phyloP scores from a whole-genome alignment of 2,888 invertebrate species.

The Nomada fucata region DNA sequence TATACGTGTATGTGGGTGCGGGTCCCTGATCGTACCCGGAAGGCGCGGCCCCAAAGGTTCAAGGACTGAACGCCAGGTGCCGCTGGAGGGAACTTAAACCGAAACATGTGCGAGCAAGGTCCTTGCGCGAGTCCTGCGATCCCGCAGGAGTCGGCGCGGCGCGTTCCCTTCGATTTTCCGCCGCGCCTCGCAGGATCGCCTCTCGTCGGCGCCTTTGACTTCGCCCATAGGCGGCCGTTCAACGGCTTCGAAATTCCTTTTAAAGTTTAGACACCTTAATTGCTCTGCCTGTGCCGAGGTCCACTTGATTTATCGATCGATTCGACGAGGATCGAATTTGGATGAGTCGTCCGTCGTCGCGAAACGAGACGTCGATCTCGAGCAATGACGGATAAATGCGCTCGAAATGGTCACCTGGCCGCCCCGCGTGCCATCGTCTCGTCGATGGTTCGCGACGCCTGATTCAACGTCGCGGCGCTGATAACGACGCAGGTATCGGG shows the following conservation, averaged over 20 bases:
- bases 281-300: slow-evolving; percentile 7
- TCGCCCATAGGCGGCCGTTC: slow-evolving; percentile 37
- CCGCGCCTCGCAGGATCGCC: neutral
- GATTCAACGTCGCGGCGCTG: slow-evolving; percentile 6
- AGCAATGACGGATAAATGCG: neutral
- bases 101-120: slow-evolving; percentile 77
- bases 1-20: slow-evolving; percentile 59
- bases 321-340: slow-evolving; percentile 46
- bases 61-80: slow-evolving; percentile 82
- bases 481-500: slow-evolving; percentile 43
- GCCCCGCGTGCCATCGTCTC: neutral
- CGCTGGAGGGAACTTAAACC: slow-evolving; percentile 78
- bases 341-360: slow-evolving; percentile 29
- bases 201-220: slow-evolving; percentile 47
- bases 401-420: neutral
- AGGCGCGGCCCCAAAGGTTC: slow-evolving; percentile 79
- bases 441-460: slow-evolving; percentile 3
- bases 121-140: slow-evolving; percentile 54
- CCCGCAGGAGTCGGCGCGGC: slow-evolving; percentile 37
- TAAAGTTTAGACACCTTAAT: slow-evolving; percentile 44
- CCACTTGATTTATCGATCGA: slow-evolving; percentile 41
- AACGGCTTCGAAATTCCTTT: slow-evolving; percentile 47
- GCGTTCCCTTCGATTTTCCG: slow-evolving; percentile 51
- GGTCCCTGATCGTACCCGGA: slow-evolving; percentile 78
- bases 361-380: slow-evolving; percentile 44